Conservation (phyloP, 2,797 vertebrate species). For the Onychomys torridus region DNA sequence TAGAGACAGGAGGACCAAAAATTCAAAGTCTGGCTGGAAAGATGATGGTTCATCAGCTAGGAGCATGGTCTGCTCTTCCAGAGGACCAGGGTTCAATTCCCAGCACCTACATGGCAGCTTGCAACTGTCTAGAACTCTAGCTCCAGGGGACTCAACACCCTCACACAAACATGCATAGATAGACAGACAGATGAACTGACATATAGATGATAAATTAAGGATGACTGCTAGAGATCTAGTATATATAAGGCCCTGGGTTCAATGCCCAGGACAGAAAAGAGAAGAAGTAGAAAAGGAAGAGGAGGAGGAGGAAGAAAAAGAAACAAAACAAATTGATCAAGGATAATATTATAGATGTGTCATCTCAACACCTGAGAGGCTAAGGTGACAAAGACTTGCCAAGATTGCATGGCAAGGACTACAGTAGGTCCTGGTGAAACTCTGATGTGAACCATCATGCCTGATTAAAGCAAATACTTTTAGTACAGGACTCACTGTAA, state of each 20-base stretch:
- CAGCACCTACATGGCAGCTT: too few relatives aligned
- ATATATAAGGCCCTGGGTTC: background rate
- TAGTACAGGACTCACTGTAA: background rate
- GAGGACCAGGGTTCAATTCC: too few relatives aligned
- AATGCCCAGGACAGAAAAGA: too few relatives aligned
- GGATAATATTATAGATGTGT: background rate
- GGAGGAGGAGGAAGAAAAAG: background rate
- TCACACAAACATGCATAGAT: too few relatives aligned
- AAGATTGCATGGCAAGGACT: background rate
- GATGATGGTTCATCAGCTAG: too few relatives aligned
- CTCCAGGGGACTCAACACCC: too few relatives aligned
- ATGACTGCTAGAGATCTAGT: background rate
- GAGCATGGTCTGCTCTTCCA: too few relatives aligned
- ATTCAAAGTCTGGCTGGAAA: too few relatives aligned
- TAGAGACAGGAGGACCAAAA: background rate
- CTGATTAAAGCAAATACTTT: too few relatives aligned
- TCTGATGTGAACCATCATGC: background rate
- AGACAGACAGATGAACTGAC: accelerated
- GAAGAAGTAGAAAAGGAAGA: too few relatives aligned
- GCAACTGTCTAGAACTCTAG: too few relatives aligned
- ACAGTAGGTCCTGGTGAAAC: background rate
- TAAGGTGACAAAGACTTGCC: background rate
- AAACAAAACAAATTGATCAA: background rate
- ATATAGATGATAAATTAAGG: background rate
- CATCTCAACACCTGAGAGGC: background rate